These are phyloP conservation scores for Urocitellus parryii DNA, from an alignment of 2,113 vertebrate genomes.

Conservation along the genomic window DNA sequence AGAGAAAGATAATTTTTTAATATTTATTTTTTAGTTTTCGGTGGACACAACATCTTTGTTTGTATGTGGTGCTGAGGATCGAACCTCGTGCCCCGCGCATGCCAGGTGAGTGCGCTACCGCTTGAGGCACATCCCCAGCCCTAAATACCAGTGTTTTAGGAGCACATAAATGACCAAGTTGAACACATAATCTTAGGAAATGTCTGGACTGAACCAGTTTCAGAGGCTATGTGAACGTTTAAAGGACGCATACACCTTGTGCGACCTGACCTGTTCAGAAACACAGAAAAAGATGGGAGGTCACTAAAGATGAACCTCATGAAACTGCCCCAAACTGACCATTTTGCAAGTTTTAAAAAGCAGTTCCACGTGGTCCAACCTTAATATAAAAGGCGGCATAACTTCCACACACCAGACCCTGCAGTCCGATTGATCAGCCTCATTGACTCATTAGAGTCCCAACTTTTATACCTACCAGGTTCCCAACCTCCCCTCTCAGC, in stretches of 20 bases:
- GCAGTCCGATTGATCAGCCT: accelerated
- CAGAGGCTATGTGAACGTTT: not conserved
- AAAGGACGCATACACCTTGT: not conserved
- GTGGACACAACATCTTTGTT: too few species aligned
- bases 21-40: too few species aligned
- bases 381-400: not conserved
- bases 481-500: too few species aligned
- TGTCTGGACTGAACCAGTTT: not conserved
- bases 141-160: not conserved
- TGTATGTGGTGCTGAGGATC: too few species aligned
- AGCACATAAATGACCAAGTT: not conserved
- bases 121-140: too few species aligned
- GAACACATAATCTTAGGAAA: not conserved
- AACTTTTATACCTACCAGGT: too few species aligned
- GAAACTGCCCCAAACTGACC: not conserved
- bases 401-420: not conserved
- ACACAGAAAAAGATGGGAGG: not conserved
- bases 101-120: too few species aligned
- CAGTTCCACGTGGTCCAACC: not conserved
- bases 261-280: not conserved
- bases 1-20: too few species aligned
- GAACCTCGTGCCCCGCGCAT: too few species aligned
- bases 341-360: not conserved
- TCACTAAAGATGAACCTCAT: not conserved
- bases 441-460: not conserved